These are phyloP conservation scores for Frieseomelitta varia DNA, from an alignment of 1,140 invertebrate genomes.

Conservation along the genomic window DNA sequence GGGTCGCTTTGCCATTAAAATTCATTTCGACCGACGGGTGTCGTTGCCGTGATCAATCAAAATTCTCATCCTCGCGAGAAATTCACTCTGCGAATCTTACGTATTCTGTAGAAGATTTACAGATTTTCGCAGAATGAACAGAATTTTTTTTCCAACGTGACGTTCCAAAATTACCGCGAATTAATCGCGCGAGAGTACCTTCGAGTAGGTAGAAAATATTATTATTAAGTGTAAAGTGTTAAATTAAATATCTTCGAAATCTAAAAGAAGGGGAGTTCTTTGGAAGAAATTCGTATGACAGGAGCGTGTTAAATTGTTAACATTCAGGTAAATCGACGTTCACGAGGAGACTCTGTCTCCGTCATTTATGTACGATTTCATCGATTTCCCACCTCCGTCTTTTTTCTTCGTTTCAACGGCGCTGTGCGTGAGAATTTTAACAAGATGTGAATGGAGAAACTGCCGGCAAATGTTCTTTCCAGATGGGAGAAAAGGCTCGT, in stretches of 20 bases:
- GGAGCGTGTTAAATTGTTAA: neutral
- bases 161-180: too few relatives aligned
- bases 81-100: too few relatives aligned
- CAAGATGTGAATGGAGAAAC: neutral
- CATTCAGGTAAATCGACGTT: neutral
- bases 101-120: too few relatives aligned
- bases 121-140: too few relatives aligned
- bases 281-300: neutral
- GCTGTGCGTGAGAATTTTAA: neutral
- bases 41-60: neutral
- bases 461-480: neutral
- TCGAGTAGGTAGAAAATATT: too few relatives aligned
- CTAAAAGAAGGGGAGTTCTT: neutral
- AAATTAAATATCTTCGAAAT: too few relatives aligned
- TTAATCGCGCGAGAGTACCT: too few relatives aligned
- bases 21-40: neutral
- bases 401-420: neutral
- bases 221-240: too few relatives aligned
- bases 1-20: neutral
- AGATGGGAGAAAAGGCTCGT: neutral
- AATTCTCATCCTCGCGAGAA: too few relatives aligned
- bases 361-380: constrained; percentile 4
- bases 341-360: neutral
- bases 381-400: neutral
- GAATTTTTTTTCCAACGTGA: too few relatives aligned